These are phyloP conservation scores for Listronotus bonariensis DNA, from an alignment of 1,140 invertebrate species.

Conservation along the genomic window DNA sequence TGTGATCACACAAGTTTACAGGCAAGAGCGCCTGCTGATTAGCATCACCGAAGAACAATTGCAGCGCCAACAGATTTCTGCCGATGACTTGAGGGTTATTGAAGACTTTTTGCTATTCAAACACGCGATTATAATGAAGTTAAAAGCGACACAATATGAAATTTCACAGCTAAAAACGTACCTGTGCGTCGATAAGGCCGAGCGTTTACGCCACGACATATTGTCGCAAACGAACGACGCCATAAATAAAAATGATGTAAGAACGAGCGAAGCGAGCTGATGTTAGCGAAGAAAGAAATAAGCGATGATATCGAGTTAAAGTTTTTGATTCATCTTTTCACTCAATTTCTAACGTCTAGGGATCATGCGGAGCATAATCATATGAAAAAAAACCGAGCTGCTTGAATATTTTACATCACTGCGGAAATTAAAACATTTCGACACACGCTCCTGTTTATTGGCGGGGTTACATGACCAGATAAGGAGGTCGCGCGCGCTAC, in stretches of 20 bases:
- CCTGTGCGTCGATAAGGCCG: not conserved
- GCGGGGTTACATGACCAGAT: not conserved
- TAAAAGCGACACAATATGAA: constrained; percentile 5
- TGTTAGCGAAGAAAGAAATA: constrained; percentile 3
- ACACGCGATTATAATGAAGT: constrained; percentile 2
- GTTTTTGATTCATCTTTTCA: constrained; percentile 2
- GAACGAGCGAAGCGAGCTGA: not conserved
- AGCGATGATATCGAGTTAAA: constrained; percentile 3
- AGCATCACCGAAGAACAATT: constrained; percentile 2
- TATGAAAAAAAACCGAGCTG: not conserved
- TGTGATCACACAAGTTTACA: not conserved
- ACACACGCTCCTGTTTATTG: constrained; percentile 7
- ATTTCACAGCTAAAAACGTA: constrained; percentile 5
- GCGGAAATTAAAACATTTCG: constrained; percentile 2
- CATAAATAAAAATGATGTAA: not conserved
- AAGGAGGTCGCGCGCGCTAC: not conserved
- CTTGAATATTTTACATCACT: not conserved
- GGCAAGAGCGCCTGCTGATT: constrained; percentile 2
- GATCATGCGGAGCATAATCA: not conserved
- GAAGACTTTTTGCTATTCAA: constrained; percentile 1
- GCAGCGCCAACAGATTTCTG: constrained; percentile 4
- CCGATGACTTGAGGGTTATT: not conserved
- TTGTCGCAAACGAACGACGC: constrained; percentile 6
- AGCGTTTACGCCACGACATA: constrained; percentile 1
- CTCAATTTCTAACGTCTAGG: not conserved